A percentile compares a stretch with the other conserved stretches of the same genome.
phyloP scores from a whole-genome alignment of 2,888 invertebrate genomes.

The Zaprionus bogoriensis region DNA sequence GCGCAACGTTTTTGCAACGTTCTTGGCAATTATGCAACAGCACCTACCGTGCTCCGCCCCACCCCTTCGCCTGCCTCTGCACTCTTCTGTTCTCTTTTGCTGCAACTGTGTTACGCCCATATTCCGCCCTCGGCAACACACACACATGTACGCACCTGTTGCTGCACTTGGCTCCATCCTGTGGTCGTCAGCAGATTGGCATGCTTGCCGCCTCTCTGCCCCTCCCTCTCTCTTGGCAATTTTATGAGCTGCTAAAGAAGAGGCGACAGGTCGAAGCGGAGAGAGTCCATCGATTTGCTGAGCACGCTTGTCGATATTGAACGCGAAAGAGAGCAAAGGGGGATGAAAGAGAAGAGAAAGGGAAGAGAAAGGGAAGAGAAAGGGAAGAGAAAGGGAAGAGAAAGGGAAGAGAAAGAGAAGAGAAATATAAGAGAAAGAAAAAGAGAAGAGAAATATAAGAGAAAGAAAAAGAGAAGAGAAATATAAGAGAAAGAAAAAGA shows the following conservation, averaged over 20 bases:
- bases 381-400: too few species aligned
- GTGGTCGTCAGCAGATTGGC: conserved; percentile 36
- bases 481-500: too few species aligned
- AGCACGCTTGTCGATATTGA: background rate
- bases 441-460: too few species aligned
- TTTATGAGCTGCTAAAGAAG: conserved; percentile 6
- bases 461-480: too few species aligned
- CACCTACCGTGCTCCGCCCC: background rate
- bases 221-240: conserved; percentile 4
- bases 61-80: background rate
- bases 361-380: too few species aligned
- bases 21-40: conserved; percentile 50
- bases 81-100: too few species aligned
- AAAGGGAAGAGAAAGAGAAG: too few species aligned
- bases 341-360: too few species aligned
- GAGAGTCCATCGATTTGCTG: conserved; percentile 1
- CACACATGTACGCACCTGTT: conserved; percentile 37
- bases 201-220: conserved; percentile 24
- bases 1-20: conserved; percentile 35
- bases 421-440: too few species aligned
- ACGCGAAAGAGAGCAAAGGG: too few species aligned
- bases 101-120: conserved; percentile 9
- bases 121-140: conserved; percentile 39
- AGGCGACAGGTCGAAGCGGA: background rate
- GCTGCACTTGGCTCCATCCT: conserved; percentile 25